Conservation (phyloP, 2,888 invertebrate genomes). For the Girardia tigrina region DNA sequence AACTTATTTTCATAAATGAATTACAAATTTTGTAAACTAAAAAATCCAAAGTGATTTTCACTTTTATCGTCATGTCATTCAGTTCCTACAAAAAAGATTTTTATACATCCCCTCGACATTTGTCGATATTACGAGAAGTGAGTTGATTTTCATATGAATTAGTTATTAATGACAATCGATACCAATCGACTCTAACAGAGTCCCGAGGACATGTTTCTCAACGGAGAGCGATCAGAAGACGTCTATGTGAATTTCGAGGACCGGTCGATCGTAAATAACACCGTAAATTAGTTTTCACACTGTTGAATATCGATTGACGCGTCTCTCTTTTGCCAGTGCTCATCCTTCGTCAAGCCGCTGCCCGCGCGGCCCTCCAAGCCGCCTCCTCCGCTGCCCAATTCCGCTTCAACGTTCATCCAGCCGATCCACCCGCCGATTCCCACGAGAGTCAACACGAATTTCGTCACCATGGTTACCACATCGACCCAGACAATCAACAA, state of each 20-base stretch:
- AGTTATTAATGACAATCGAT: neutral
- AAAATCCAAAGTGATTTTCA: too few relatives aligned
- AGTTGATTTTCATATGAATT: neutral
- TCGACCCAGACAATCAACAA: slow-evolving; percentile 8
- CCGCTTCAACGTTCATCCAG: neutral
- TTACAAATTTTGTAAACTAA: too few relatives aligned
- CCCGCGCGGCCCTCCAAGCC: neutral
- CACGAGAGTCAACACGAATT: neutral
- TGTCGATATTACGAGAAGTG: neutral
- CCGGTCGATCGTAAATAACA: neutral
- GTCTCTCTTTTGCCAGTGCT: too few relatives aligned
- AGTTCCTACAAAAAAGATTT: slow-evolving; percentile 7
- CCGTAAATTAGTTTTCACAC: neutral
- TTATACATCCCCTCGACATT: slow-evolving; percentile 8
- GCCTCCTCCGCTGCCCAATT: neutral
- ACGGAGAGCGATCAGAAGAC: neutral
- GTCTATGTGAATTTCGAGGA: slow-evolving; percentile 8
- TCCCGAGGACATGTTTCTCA: slow-evolving; percentile 5
- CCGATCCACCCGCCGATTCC: neutral
- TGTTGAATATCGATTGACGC: neutral
- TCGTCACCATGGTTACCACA: neutral
- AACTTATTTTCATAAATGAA: neutral
- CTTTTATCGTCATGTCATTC: neutral
- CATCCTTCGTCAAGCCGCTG: neutral
- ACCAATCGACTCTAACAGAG: neutral